Evolutionary conservation across 2,797 vertebrate genomes (phyloP), one percentile per base, ranked within the genome.

Genomic region (Channa striata): DNA sequence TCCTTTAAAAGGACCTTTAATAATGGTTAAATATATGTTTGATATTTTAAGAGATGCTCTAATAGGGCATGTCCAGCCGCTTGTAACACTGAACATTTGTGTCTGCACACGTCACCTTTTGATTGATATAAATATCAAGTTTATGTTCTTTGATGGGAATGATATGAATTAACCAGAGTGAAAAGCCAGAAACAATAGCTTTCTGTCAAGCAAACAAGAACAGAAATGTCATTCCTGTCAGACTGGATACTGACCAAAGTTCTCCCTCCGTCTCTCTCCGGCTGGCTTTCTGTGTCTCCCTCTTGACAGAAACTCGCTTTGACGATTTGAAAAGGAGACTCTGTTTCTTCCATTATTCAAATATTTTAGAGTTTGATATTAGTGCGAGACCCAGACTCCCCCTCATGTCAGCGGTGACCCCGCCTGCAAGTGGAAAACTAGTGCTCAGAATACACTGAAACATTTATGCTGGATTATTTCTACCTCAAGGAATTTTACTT

Each of bases 221-320:
- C 84, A 88, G 87, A 95, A 95, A 95, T 94, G 93, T 92, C 93
- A 94, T 60, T 82, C 86, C 91, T 93, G 91, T 92, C 93, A 94
- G 82, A 61, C 77, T 52, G 78, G 79, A 92, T 89, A 83, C 90
- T 89, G 91, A 91, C 91, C 93, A 90, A 91, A 92, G 90, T 91
- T 94, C 89, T 90, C 75, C 72, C 39, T 79, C 82, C 43, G 69
- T 83, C 87, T 87, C 87, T 77, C 73, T 70, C 72, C 46, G 67
- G 11, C 73, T 84, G 67, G 39, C 74, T 76, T 71, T 80, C 65
- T 63, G 80, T 82, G 67, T 92, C 83, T 87, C 62, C 51, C 80
- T 67, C 82, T 86, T 92, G 90, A 93, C 92, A 93, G 89, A 93
- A 93, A 94, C 89, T 89, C 81, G 81, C 88, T 91, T 88, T 93